These are phyloP conservation scores for Redunca redunca DNA, from an alignment of 2,113 vertebrate genomes.

Conservation along the genomic window DNA sequence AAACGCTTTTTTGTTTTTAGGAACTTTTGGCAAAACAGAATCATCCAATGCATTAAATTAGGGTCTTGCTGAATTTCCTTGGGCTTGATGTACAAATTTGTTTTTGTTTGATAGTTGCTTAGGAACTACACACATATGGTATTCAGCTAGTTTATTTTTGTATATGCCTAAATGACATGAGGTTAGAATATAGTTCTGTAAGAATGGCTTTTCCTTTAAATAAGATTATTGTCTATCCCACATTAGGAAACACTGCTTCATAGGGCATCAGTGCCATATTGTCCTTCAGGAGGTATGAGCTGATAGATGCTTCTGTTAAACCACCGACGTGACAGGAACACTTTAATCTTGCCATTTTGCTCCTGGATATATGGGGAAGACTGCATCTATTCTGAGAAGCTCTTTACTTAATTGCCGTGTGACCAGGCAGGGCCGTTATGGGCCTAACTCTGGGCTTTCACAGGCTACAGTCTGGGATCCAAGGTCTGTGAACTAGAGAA, in stretches of 20 bases:
- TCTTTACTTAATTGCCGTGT: neutral
- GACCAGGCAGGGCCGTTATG: neutral
- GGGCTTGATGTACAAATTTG: neutral
- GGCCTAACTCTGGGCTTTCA: neutral
- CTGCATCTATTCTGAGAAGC: neutral
- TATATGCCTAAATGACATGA: neutral
- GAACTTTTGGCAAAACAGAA: neutral
- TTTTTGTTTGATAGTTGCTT: neutral
- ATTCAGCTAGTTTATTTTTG: neutral
- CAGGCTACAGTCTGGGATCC: neutral
- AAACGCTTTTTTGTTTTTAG: neutral
- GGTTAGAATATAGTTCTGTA: neutral
- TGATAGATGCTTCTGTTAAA: neutral
- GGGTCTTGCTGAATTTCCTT: neutral
- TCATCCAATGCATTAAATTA: neutral
- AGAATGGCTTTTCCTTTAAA: neutral
- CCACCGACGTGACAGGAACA: neutral
- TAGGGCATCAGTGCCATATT: neutral
- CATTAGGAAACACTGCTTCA: neutral
- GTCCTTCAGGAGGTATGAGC: neutral
- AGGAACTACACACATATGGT: neutral
- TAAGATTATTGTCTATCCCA: neutral
- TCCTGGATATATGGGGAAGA: neutral
- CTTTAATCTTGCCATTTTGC: neutral
- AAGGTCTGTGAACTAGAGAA: neutral